Evolutionary conservation across 1,140 invertebrate genomes (phyloP), one percentile per base, ranked within the genome.

Genomic region (Drosophila paulistorum): DNA sequence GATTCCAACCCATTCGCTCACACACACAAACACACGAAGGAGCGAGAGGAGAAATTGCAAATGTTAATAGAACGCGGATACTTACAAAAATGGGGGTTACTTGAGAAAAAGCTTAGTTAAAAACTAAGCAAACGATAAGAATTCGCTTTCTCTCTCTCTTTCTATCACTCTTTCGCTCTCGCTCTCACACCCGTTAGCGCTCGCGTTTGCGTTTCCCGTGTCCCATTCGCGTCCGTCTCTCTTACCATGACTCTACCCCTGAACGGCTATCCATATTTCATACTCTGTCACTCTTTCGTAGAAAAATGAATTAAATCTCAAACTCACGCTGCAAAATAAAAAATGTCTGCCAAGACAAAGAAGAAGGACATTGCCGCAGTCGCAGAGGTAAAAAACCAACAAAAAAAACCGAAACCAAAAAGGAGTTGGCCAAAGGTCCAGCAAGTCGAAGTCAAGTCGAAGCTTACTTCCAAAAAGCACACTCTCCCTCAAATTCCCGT

Each of bases 21-120:
- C 41, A 33, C 10, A 20, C 33, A 58, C 11, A 42, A 3, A 45
- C 26, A 20, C 14, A 58, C 11, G 37, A 3, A 59, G 26, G n/a
- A 20, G 17, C 66, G 61, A 33, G 37, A 79, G 77, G 77, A 70
- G 77, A 79, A 79, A 79, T 64, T 61, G 42, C 45, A 55, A 71
- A 70, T 35, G 60, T 37, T 30, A 64, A 62, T 59, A n/a, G 45
- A 45, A 68, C 45, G 48, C 65, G 23, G 42, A 48, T 14, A 68
- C 55, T 64, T 74, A 68, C 51, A 60, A 73, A 60, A 73, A 85
- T 71, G 67, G 68, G 80, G 81, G 82, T 85, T 75, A 86, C 71
- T 81, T 81, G 33, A 75, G 57, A 75, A 74, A 74, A 73, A 69
- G 65, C 20, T 65, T 26, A 65, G 41, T 48, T 39, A 77, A 82